phyloP scores from a whole-genome alignment of 2,797 vertebrate genomes.

The Semaprochilodus insignis region DNA sequence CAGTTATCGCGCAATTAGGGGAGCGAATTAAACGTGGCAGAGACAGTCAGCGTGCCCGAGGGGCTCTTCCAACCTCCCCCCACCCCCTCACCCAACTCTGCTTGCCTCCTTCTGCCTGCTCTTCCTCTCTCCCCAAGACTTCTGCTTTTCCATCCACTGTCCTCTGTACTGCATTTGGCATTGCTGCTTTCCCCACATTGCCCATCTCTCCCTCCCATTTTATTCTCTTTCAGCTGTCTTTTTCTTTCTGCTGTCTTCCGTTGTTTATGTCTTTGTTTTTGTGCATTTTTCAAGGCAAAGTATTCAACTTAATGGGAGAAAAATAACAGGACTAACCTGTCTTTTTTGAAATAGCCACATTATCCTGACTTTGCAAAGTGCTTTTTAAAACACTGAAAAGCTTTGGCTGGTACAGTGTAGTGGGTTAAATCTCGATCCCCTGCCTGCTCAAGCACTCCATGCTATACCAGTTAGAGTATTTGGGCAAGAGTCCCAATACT shows the following conservation, averaged over 20 bases:
- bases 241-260: conserved; percentile 31
- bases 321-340: too few species aligned
- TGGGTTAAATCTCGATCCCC: too few species aligned
- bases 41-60: conserved; percentile 70
- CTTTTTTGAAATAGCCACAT: too few species aligned
- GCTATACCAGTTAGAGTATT: too few species aligned
- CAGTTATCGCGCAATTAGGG: conserved; percentile 80
- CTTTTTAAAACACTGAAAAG: too few species aligned
- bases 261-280: conserved; percentile 43
- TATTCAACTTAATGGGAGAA: too few species aligned
- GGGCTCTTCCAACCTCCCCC: conserved; percentile 62
- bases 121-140: conserved; percentile 34
- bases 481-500: too few species aligned
- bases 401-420: too few species aligned
- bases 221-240: conserved; percentile 44
- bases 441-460: too few species aligned
- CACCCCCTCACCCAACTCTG: conserved; percentile 13
- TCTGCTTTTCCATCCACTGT: conserved; percentile 40
- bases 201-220: conserved; percentile 48
- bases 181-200: conserved; percentile 12
- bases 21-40: conserved; percentile 79
- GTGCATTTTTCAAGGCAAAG: neutral
- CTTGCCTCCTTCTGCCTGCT: conserved; percentile 35
- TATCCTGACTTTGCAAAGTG: too few species aligned
- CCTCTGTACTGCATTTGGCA: conserved; percentile 41